A percentile compares a stretch with the other conserved stretches of the same genome.
phyloP scores from a whole-genome alignment of 2,888 invertebrate species.

The Aphrophora alni region DNA sequence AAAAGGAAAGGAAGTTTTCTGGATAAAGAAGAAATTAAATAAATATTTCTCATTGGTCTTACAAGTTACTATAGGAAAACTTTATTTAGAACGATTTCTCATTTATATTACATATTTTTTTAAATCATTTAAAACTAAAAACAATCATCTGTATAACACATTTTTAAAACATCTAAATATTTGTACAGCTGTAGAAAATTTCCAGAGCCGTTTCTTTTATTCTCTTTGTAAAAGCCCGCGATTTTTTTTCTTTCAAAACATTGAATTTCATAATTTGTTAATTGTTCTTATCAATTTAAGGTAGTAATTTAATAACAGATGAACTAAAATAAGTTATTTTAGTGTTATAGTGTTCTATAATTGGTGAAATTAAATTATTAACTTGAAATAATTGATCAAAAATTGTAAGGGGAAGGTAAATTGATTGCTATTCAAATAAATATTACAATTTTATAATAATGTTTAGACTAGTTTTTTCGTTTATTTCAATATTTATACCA shows the following conservation, averaged over 20 bases:
- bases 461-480: too few species aligned
- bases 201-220: background rate
- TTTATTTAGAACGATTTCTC: background rate
- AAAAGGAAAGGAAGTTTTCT: constrained; percentile 14
- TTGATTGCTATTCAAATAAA: too few species aligned
- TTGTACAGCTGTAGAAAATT: background rate
- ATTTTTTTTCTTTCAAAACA: background rate
- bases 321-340: too few species aligned
- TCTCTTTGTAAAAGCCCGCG: constrained; percentile 4
- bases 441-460: too few species aligned
- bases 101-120: background rate
- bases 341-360: too few species aligned
- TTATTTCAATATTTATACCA: too few species aligned
- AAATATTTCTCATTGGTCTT: background rate
- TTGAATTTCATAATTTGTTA: background rate
- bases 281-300: background rate
- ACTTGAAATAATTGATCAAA: too few species aligned
- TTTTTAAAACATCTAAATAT: background rate
- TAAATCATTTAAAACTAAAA: background rate
- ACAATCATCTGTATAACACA: background rate
- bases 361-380: too few species aligned
- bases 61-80: background rate
- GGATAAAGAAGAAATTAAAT: background rate
- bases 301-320: too few species aligned
- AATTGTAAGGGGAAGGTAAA: too few species aligned